These are phyloP conservation scores for Piezodorus guildinii DNA, from an alignment of 1,140 invertebrate species.

Conservation along the genomic window DNA sequence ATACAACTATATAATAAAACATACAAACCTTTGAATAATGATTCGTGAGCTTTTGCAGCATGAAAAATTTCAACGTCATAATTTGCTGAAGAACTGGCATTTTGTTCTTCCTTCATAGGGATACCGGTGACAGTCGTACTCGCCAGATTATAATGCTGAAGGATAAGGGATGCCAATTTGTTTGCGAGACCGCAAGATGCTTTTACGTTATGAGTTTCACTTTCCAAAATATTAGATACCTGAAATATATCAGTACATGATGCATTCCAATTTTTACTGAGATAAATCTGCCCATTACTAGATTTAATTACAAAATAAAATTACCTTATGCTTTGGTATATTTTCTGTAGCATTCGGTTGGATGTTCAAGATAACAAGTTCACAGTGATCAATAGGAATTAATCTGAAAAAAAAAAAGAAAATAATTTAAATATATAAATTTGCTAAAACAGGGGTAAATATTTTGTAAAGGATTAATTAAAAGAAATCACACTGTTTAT, in stretches of 20 bases:
- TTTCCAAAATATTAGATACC: constrained; percentile 20
- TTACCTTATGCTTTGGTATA: constrained; percentile 36
- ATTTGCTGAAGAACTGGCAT: constrained; percentile 92
- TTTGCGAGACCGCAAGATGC: constrained; percentile 41
- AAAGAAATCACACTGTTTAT: too few relatives aligned
- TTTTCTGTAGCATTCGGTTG: constrained; percentile 60
- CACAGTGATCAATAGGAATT: constrained; percentile 69
- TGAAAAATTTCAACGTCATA: constrained; percentile 97
- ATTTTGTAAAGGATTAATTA: too few relatives aligned
- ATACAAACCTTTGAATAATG: constrained; percentile 49
- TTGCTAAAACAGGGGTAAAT: too few relatives aligned
- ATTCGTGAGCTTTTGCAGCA: constrained; percentile 65
- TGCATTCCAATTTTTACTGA: background rate
- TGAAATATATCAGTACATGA: background rate
- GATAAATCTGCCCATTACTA: background rate
- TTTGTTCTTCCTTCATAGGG: constrained; percentile 99
- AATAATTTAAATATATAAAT: background rate
- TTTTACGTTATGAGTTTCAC: constrained; percentile 39
- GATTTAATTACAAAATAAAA: background rate
- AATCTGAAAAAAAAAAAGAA: constrained; percentile 41
- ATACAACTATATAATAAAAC: too few relatives aligned
- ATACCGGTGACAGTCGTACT: constrained; percentile 95
- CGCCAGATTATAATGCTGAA: constrained; percentile 81
- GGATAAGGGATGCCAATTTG: constrained; percentile 60
- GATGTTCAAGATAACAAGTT: constrained; percentile 79